Base-by-base conservation (phyloP, 1,140 invertebrate genomes). In the Dysdera silvatica region DNA sequence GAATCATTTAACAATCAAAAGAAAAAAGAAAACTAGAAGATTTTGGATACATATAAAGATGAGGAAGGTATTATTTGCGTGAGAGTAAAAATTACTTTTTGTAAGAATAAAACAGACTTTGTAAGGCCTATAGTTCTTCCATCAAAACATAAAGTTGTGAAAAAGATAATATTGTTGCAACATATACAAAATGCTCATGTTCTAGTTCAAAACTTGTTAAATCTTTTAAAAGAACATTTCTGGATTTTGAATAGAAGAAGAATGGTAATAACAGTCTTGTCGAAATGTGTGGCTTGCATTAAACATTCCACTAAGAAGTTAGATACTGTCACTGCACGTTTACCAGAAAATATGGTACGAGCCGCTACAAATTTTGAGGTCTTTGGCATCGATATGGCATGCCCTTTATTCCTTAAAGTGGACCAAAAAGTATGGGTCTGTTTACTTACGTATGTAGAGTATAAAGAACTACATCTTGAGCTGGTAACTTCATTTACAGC, bases 311-410 rank as follows among this genome's bases (percentile, higher is more conserved):
- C 43, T 8, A 23, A 47, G 23, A 8, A 8, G 7, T 14, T 14
- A 14, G 43, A 47, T 14, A 23, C 43, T 8, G 7, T 8, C 8
- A 7, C 23, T 12, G 49, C 12, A 16, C 45, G 20, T 1, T 56
- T 74, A 29, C 72, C 73, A 20, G 10, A 57, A 26, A 58, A 71
- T 47, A 49, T 70, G 23, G 65, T 72, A 1, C 49, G 56, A 24
- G 71, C 71, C 29, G 68, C 70, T 5, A 23, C 33, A 20, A 65
- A 63, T 2, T 74, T 75, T 59, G 69, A 75, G 61, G 52, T 73
- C 2, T 66, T 59, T 0, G 73, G 72, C 2, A 63, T 75, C 18
- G 72, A 76, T 62, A 67, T 74, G 20, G 70, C 73, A 1, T 72
- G 73, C 6, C 73, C 72, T 6, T 26, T 75, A 4, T 67, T 49